Conservation (phyloP, 1,140 invertebrate genomes). For the Hyles vespertilio region DNA sequence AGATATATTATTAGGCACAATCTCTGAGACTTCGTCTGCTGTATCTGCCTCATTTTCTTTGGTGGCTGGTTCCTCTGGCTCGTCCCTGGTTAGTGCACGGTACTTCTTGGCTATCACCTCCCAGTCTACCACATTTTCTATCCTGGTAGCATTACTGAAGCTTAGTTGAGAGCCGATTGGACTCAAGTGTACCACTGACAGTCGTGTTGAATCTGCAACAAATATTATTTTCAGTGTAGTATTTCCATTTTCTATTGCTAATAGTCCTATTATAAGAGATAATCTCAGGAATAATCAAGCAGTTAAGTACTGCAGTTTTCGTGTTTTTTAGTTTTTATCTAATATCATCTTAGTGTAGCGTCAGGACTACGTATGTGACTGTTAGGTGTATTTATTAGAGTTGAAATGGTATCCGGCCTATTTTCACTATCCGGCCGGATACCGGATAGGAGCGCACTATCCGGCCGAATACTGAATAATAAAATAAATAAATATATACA, state of each 20-base stretch:
- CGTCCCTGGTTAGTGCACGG: slow-evolving; percentile 84
- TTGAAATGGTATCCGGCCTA: too few species aligned
- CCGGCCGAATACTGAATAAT: too few species aligned
- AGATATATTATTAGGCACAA: slow-evolving; percentile 60
- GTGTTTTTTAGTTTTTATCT: background rate
- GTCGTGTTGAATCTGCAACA: slow-evolving; percentile 81
- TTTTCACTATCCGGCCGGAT: too few species aligned
- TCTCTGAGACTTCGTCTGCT: slow-evolving; percentile 62
- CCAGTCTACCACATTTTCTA: slow-evolving; percentile 95
- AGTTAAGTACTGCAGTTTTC: background rate
- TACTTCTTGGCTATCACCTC: slow-evolving; percentile 92
- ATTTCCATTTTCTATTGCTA: background rate
- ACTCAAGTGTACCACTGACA: slow-evolving; percentile 86
- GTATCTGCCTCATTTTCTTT: slow-evolving; percentile 74
- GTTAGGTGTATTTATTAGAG: too few species aligned
- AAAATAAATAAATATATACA: too few species aligned
- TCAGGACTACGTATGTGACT: too few species aligned
- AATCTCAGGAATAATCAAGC: too few species aligned
- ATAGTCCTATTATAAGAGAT: background rate
- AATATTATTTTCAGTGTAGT: background rate
- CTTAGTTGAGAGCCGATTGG: slow-evolving; percentile 89
- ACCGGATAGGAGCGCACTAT: too few species aligned
- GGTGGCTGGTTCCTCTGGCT: slow-evolving; percentile 76
- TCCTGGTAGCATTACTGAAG: slow-evolving; percentile 83
- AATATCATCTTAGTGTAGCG: too few species aligned